Evolutionary conservation across 2,113 vertebrate species (phyloP), one percentile per base, ranked within the genome.

Genomic region (Varanus komodoensis): DNA sequence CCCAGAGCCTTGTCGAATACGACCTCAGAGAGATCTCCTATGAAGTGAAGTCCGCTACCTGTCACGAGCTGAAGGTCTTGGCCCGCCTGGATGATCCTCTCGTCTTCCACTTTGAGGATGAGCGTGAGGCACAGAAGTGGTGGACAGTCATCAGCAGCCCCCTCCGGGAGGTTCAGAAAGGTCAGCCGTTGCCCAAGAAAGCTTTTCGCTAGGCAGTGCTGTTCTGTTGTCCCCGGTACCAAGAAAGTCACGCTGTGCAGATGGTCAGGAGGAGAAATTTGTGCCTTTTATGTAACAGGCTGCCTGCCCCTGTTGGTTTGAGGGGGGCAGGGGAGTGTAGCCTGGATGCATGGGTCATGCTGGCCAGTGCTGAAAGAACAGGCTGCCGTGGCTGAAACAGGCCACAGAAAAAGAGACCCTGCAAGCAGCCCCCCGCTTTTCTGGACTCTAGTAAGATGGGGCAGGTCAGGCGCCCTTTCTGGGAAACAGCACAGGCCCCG

Each of bases 61-160:
- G 97, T 92, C 98, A 98, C 0, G 97, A 98, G 94, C 97, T 98
- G 95, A 92, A 84, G 0, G 92, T 97, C 0, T 93, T 89, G 0
- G 93, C 96, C 8, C 96, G 97, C 0, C 95, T 97, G 0, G 96
- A 97, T 0, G 96, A 97, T 92, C 97, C 97, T 79, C 85, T 98
- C 90, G 93, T 95, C 83, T 97, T 98, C 78, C 97, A 95, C 94
- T 98, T 98, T 84, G 97, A 98, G 89, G 97, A 98, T 1, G 98
- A 98, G 94, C 96, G 96, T 7, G 98, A 98, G 88, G 98, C 98
- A 0, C 98, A 98, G 95, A 97, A 97, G 91, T 98, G 98, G 98
- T 98, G 98, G 92, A 98, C 98, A 0, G 97, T 98, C 79, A 94
- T 98, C 79, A 98, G 97, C 96, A 98, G 98, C 21, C 98, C 98